Base-by-base conservation (phyloP, 1,140 invertebrate species). In the Episyrphus balteatus region DNA sequence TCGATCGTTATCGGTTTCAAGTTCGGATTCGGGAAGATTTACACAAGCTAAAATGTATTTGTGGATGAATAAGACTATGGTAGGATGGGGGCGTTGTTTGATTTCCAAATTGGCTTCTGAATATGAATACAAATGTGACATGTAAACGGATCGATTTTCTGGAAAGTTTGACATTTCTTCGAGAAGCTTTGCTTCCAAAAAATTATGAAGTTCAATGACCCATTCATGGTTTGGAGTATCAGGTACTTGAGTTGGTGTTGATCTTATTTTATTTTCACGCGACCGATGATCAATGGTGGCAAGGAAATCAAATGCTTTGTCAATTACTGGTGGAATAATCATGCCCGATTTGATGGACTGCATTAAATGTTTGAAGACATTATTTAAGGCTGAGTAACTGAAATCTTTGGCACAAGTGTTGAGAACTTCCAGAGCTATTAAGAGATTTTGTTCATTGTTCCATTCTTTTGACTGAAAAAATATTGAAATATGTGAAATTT, bases 1-100 rank as follows among this genome's bases (percentile, higher is more conserved):
- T 12, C 60, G 53, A 31, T 64, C 61, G 40, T 66, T 66, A 2
- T 66, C 63, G 36, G 58, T 57, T 47, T 64, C 61, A 18, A 61
- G 62, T 18, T 56, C 52, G 1, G 51, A 48, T 15, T 66, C 63
- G n/a, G 33, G 49, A 6, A 64, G 38, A 37, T 57, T 53, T 15
- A 45, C 50, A 37, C 59, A 62, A 9, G 58, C 45, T 17, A 51
- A 38, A 46, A 66, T 43, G 49, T 62, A 66, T 34, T 56, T 55
- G 3, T 66, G 49, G 1, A 64, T 51, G n/a, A 64, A 58, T 3
- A 42, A 14, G 2, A 61, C 38, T 1, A 66, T 56, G 5, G 44
- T 42, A 0, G 15, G 15, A 42, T 64, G 46, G 2, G 49, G 50
- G 1, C 47, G 31, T 2, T 48, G 9, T 0, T 52, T 51, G 7